phyloP scores from a whole-genome alignment of 2,888 invertebrate genomes.

The Oeneis ivallda region DNA sequence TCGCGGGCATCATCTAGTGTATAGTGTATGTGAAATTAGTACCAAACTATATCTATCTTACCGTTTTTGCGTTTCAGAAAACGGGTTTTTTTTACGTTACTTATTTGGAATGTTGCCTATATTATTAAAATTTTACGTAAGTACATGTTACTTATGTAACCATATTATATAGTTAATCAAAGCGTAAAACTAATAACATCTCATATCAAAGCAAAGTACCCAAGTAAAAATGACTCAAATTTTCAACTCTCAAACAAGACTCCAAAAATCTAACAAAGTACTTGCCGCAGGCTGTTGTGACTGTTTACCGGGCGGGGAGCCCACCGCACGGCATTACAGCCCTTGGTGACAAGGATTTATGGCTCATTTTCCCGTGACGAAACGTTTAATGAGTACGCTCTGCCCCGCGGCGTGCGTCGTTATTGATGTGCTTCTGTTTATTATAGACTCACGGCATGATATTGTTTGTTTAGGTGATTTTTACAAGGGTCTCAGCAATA shows the following conservation, averaged over 20 bases:
- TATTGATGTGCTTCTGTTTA: slow-evolving; percentile 19
- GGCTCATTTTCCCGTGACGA: slow-evolving; percentile 11
- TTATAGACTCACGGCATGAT: slow-evolving; percentile 17
- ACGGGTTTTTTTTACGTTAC: too few species aligned
- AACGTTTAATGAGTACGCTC: slow-evolving; percentile 25
- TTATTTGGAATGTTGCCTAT: too few species aligned
- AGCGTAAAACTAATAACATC: too few species aligned
- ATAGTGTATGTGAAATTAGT: too few species aligned
- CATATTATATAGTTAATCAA: too few species aligned
- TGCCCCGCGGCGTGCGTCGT: slow-evolving; percentile 15
- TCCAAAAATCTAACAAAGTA: slow-evolving; percentile 4
- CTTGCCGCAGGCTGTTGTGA: neutral
- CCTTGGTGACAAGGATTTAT: slow-evolving; percentile 11
- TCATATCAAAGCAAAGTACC: slow-evolving; percentile 5
- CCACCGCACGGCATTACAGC: slow-evolving; percentile 2
- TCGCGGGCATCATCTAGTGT: too few species aligned
- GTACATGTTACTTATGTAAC: too few species aligned
- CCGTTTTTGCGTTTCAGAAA: too few species aligned
- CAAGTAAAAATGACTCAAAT: neutral
- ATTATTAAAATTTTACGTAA: too few species aligned
- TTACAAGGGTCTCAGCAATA: too few species aligned
- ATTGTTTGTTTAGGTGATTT: slow-evolving; percentile 17
- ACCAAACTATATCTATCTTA: too few species aligned
- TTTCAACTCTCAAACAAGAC: slow-evolving; percentile 18
- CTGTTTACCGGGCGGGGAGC: slow-evolving; percentile 15